These are phyloP conservation scores for Galendromus occidentalis DNA, from an alignment of 1,140 invertebrate species.

Conservation along the genomic window DNA sequence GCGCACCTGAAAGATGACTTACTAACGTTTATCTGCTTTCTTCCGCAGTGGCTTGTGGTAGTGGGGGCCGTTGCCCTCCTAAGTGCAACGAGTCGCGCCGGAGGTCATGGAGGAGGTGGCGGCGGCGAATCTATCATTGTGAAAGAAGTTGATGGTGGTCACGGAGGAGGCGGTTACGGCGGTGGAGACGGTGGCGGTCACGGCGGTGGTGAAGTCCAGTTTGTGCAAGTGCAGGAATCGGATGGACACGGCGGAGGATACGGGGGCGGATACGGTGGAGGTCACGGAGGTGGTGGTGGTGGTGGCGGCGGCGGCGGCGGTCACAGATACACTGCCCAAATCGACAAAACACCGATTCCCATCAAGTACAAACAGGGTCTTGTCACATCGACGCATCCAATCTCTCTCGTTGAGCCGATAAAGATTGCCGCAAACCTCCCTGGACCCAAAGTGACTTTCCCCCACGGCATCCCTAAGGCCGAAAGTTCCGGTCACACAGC, in stretches of 20 bases:
- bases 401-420: not conserved
- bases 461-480: not conserved
- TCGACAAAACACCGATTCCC: constrained; percentile 2
- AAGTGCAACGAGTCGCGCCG: not conserved
- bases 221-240: not conserved
- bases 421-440: not conserved
- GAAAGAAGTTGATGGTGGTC: not conserved
- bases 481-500: not conserved
- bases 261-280: not conserved
- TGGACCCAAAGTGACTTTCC: constrained; percentile 5
- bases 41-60: constrained; percentile 2
- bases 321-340: constrained; percentile 6
- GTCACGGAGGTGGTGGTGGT: not conserved
- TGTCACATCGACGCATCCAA: not conserved
- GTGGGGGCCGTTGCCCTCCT: not conserved
- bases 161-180: not conserved
- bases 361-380: constrained; percentile 8
- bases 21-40: not conserved
- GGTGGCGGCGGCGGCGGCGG: not conserved
- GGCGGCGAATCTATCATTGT: not conserved
- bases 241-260: not conserved
- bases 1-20: too few relatives aligned
- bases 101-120: not conserved
- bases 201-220: not conserved
- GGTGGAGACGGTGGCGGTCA: not conserved